Conservation (phyloP, 2,797 vertebrate genomes). For the Propithecus deckenii region DNA sequence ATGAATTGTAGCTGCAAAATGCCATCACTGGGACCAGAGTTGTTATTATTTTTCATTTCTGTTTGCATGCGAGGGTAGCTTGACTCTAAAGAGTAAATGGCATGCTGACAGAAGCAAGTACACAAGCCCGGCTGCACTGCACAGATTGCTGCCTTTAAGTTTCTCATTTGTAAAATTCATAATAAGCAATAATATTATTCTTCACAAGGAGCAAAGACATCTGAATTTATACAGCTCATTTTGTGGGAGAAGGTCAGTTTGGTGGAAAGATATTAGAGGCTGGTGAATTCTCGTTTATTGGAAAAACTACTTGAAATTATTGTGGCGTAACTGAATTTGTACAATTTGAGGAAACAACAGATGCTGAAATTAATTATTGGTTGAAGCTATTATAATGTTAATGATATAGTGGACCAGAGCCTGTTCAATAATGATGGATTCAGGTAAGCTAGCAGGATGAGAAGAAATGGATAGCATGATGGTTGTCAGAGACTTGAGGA, state of each 20-base stretch:
- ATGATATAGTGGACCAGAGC: not conserved
- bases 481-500: not conserved
- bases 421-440: not conserved
- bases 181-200: not conserved
- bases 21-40: not conserved
- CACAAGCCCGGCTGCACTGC: not conserved
- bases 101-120: conserved; percentile 6
- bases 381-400: not conserved
- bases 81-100: conserved; percentile 44
- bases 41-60: conserved; percentile 59
- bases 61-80: conserved; percentile 5
- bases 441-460: not conserved
- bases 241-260: not conserved
- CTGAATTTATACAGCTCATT: not conserved
- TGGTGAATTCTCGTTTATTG: not conserved
- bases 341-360: not conserved
- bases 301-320: not conserved
- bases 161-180: conserved; percentile 40
- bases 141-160: not conserved
- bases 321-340: not conserved
- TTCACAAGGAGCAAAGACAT: not conserved
- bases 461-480: too few relatives aligned
- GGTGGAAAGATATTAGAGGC: not conserved
- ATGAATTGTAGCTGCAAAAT: conserved; percentile 47
- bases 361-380: not conserved